Evolutionary conservation across 2,797 vertebrate species (phyloP).

Genomic region (Anomalospiza imberbis): DNA sequence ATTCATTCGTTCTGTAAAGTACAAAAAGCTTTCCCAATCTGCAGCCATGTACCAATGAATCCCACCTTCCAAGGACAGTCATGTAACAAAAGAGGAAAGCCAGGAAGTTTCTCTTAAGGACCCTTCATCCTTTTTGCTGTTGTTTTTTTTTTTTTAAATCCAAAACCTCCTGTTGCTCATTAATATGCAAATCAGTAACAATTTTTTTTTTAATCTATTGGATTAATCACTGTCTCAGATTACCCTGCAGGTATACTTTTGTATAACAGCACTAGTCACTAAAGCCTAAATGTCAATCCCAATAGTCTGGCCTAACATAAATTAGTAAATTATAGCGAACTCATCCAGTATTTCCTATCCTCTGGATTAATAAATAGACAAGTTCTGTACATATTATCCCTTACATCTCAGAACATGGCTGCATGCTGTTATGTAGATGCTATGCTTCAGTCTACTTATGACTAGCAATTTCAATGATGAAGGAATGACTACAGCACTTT

Average conservation of each 20-base stretch:
- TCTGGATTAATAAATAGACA: background rate
- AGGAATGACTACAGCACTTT: background rate
- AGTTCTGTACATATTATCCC: background rate
- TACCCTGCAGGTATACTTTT: background rate
- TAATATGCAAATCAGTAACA: background rate
- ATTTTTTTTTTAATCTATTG: background rate
- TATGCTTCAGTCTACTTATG: background rate
- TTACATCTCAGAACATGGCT: background rate
- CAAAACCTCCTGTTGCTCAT: background rate
- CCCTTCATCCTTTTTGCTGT: background rate
- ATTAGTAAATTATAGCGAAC: background rate
- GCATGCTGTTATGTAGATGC: background rate
- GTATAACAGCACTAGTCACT: background rate
- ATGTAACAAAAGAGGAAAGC: conserved; percentile 48
- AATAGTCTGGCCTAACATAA: background rate
- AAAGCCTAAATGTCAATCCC: background rate
- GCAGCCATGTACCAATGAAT: background rate
- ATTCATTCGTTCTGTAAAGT: background rate
- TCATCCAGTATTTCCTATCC: conserved; percentile 21
- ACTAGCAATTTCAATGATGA: background rate
- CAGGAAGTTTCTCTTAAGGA: conserved; percentile 9
- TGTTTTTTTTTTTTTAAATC: background rate
- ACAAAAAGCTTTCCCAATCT: background rate
- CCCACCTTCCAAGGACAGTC: conserved; percentile 11
- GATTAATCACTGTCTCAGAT: background rate